A percentile compares a stretch with the other conserved stretches of the same genome.
phyloP scores from a whole-genome alignment of 2,113 vertebrate genomes.

The Mesembrinibis cayennensis region DNA sequence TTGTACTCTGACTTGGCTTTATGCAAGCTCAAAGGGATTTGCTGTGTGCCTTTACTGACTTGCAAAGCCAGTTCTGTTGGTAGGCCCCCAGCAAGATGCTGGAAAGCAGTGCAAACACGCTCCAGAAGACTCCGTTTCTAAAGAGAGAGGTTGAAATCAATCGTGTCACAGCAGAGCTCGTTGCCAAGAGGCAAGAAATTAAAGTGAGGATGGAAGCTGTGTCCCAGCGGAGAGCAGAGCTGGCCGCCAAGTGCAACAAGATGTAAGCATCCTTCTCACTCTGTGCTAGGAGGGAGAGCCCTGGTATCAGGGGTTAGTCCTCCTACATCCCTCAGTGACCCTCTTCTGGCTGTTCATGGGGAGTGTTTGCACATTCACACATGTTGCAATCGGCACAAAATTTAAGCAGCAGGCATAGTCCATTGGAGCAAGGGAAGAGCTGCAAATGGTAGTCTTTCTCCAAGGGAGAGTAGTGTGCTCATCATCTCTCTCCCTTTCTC shows the following conservation, averaged over 20 bases:
- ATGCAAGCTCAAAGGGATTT: neutral
- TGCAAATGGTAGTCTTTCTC: neutral
- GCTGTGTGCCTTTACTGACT: neutral
- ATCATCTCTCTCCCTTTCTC: neutral
- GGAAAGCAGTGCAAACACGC: conserved; percentile 63
- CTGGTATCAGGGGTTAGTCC: neutral
- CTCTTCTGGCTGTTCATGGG: neutral
- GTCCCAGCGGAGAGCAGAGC: conserved; percentile 48
- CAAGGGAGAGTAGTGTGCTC: neutral
- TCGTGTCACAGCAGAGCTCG: conserved; percentile 60
- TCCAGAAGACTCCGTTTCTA: conserved; percentile 73
- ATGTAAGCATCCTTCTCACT: conserved; percentile 52
- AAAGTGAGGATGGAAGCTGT: conserved; percentile 49
- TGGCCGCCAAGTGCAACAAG: conserved; percentile 67
- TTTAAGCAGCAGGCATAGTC: neutral
- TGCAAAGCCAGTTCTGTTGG: neutral
- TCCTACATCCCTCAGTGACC: neutral
- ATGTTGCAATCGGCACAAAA: neutral
- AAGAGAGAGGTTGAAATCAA: conserved; percentile 74
- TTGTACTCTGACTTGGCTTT: neutral
- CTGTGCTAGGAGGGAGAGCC: neutral
- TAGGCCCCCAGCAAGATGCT: conserved; percentile 63
- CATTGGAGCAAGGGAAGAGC: neutral
- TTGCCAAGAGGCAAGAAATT: conserved; percentile 72
- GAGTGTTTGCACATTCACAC: neutral